Base-by-base conservation (phyloP, 1,140 invertebrate species). In the Calephelis nemesis region DNA sequence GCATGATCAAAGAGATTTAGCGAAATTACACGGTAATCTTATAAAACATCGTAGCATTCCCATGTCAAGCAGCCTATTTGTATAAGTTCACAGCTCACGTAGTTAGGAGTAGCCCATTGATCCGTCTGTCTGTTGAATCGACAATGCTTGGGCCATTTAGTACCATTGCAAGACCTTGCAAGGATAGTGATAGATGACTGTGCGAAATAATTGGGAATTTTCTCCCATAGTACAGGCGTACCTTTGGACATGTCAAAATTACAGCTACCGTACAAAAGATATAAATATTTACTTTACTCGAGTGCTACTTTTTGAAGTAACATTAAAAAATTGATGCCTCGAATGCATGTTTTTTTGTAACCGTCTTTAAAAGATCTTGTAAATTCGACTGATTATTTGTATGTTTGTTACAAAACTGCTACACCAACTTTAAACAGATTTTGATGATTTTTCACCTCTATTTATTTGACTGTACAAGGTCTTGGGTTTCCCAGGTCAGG, bases 21-120 rank as follows among this genome's bases (percentile, higher is more conserved):
- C 67, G 67, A 71, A 74, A 74, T 74, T 74, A 74, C 62, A 63
- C 62, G 47, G 71, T 62, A 69, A 72, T 70, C 70, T 66, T 67
- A 72, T 69, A 74, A 67, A 75, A 60, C 66, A 73, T 70, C 63
- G 65, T 60, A 39, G 54, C 73, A 75, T 75, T 71, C 74, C 73
- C 69, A 72, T 75, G 76, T 75, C 76, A 67, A 45, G 15, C 2
- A 62, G 65, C 45, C 78, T 73, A 86, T 86, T 86, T 86, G 84
- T 84, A 82, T 74, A 71, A 78, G 75, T 86, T 85, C 84, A 83
- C 82, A 79, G 82, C 80, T 80, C 66, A 66, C 49, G 75, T 84
- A 85, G 84, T 85, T 84, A 82, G 75, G 67, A 62, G 62, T 19
- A 58, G 62, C 54, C 81, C 76, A 87, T 87, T 87, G 83, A 87